Evolutionary conservation across 2,888 invertebrate species (phyloP).

Genomic region (Chaetoderma sp.): DNA sequence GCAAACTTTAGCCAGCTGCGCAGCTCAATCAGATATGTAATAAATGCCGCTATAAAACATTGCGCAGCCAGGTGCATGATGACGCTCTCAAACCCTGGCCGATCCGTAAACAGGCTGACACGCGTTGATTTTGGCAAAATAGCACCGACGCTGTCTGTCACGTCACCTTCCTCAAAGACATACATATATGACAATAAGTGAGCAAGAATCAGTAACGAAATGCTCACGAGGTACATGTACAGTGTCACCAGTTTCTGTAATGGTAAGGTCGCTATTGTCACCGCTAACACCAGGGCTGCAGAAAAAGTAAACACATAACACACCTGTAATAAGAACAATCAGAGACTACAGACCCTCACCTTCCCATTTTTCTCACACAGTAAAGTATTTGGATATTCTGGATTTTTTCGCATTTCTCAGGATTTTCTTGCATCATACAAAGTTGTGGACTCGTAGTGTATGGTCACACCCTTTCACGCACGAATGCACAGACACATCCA

Average conservation of each 20-base stretch:
- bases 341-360: not conserved
- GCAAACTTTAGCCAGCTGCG: constrained; percentile 63
- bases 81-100: constrained; percentile 58
- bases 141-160: constrained; percentile 19
- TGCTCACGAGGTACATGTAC: constrained; percentile 72
- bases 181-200: constrained; percentile 70
- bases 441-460: too few species aligned
- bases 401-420: too few species aligned
- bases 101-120: constrained; percentile 48
- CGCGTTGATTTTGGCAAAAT: constrained; percentile 32
- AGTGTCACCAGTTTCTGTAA: constrained; percentile 70
- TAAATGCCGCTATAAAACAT: constrained; percentile 62
- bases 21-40: constrained; percentile 68
- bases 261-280: constrained; percentile 71
- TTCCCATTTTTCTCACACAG: not conserved
- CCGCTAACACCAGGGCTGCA: constrained; percentile 71
- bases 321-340: too few species aligned
- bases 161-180: constrained; percentile 61
- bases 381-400: too few species aligned
- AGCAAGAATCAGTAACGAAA: constrained; percentile 68
- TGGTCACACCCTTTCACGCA: too few species aligned
- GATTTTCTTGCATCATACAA: too few species aligned
- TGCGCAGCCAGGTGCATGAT: constrained; percentile 65
- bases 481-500: too few species aligned
- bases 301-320: too few species aligned